Conservation (phyloP, 2,797 vertebrate species). For the Sebastes iracundus region DNA sequence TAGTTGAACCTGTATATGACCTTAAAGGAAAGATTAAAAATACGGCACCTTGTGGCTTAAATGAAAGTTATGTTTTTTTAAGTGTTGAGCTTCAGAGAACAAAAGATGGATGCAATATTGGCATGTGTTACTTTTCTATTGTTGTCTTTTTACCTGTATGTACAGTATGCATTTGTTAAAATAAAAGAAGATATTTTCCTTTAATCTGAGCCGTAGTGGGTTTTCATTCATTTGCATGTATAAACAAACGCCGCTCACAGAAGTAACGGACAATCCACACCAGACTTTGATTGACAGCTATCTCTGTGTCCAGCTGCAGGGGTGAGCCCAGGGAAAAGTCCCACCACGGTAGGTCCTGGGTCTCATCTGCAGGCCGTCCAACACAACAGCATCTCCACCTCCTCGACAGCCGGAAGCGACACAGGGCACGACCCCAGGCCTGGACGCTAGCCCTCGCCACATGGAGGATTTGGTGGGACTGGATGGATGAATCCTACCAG, state of each 20-base stretch:
- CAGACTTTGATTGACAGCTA: conserved; percentile 70
- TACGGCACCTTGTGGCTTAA: conserved; percentile 58
- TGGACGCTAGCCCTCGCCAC: conserved; percentile 85
- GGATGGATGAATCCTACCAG: conserved; percentile 4
- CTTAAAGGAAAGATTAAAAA: conserved; percentile 24
- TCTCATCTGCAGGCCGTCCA: conserved; percentile 93
- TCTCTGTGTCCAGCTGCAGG: conserved; percentile 89
- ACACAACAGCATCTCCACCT: conserved; percentile 97
- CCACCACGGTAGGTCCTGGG: conserved; percentile 83
- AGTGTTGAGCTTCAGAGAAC: conserved; percentile 48
- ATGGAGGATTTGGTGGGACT: neutral
- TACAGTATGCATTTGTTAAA: conserved; percentile 73
- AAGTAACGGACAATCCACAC: neutral
- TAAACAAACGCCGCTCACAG: neutral
- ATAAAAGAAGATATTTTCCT: conserved; percentile 80
- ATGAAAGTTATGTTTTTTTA: conserved; percentile 36
- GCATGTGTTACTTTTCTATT: conserved; percentile 67
- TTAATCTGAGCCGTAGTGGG: conserved; percentile 50
- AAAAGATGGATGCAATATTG: conserved; percentile 53
- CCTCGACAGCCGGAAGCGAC: conserved; percentile 85
- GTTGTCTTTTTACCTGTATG: conserved; percentile 76
- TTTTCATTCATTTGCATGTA: conserved; percentile 50
- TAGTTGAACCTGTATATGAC: conserved; percentile 30
- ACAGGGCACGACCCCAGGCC: conserved; percentile 83
- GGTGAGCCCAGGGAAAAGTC: conserved; percentile 90